These are phyloP conservation scores for Dendroctonus valens DNA, from an alignment of 1,140 invertebrate species.

Conservation along the genomic window DNA sequence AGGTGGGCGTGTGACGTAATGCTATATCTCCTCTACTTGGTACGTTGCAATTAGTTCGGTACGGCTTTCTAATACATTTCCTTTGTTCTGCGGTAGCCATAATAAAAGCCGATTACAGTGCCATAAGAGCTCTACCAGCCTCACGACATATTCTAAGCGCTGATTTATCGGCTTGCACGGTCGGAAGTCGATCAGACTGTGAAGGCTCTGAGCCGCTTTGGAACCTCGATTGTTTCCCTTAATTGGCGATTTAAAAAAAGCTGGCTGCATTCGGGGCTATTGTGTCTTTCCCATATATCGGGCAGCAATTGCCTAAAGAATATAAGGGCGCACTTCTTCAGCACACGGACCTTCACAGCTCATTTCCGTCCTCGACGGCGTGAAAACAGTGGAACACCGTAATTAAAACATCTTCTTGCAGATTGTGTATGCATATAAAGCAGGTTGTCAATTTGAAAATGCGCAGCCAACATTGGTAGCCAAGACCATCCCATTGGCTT, in stretches of 20 bases:
- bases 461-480: no score
- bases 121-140: slow-evolving; percentile 2
- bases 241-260: slow-evolving; percentile 27
- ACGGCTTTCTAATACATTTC: slow-evolving; percentile 34
- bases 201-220: slow-evolving; percentile 12
- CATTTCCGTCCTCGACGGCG: no score
- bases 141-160: slow-evolving; percentile 15
- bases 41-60: slow-evolving; percentile 27
- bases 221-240: slow-evolving; percentile 27
- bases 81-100: slow-evolving; percentile 31
- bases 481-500: no score
- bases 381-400: no score
- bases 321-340: no score
- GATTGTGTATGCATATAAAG: no score
- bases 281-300: slow-evolving; percentile 3
- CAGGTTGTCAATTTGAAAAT: no score
- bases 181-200: slow-evolving; percentile 19
- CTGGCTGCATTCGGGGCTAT: slow-evolving; percentile 12
- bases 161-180: slow-evolving; percentile 11
- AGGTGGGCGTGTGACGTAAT: slow-evolving; percentile 29
- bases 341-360: no score
- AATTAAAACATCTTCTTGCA: no score
- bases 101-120: slow-evolving; percentile 20
- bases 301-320: no score
- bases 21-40: slow-evolving; percentile 9